Evolutionary conservation across 53 echinoderm and acorn worm species (phyloP), one percentile per base, ranked within the genome.

Genomic region (Crossaster papposus): DNA sequence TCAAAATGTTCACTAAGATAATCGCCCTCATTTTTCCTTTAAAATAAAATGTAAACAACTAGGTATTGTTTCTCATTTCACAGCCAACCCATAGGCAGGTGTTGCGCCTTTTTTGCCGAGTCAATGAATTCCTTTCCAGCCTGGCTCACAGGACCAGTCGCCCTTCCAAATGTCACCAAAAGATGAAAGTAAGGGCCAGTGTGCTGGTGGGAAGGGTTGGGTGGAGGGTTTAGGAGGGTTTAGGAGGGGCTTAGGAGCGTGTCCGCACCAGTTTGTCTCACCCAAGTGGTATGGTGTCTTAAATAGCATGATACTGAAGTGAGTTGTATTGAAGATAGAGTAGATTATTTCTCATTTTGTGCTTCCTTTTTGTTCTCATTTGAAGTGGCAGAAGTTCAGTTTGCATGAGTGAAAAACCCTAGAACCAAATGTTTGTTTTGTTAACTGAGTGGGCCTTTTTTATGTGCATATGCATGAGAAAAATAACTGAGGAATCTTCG

Each of bases 61-160:
- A 50, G 30, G 71, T 72, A 28, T 80, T 84, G 54, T 87, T 55
- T 87, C 58, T 77, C 44, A 50, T 17, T 71, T 72, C 63, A 77
- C 87, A 87, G 87, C 77, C 36, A 63, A 55, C 77, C 38, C 77
- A 77, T 55, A 75, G 76, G 20, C 87, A 87, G 58, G 77, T 87
- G 54, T 30, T 76, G 55, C 75, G 87, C 28, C 87, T 87, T 36
- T 76, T 87, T 36, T 87, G 87, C 87, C 75, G 87, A 17, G 87
- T 87, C 34, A 76, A 62, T 23, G 55, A 87, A 62, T 75, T 87
- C 77, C 26, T 87, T 32, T 74, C 77, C 52, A 87, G 77, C 31
- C 77, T 87, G 62, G 87, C 87, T 32, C 54, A 85, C 9, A 77
- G 76, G 75, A 77, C 77, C 76, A 87, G 76, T n/a, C 34, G 55